Evolutionary conservation across 2,888 invertebrate genomes (phyloP).

Genomic region (Noctua pronuba): DNA sequence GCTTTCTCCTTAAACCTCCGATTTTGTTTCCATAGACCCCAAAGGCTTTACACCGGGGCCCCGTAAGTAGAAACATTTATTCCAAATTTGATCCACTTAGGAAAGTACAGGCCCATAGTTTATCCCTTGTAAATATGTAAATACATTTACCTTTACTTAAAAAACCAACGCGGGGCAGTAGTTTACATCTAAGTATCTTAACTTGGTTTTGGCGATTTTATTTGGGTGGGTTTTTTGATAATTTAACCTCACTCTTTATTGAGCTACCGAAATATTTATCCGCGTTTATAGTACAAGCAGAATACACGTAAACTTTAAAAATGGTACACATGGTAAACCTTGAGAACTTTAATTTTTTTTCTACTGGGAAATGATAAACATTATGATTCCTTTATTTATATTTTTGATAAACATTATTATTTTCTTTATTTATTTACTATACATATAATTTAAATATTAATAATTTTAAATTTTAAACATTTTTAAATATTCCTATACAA

Average conservation of each 20-base stretch:
- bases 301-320: background rate
- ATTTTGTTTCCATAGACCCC: slow-evolving; percentile 56
- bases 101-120: slow-evolving; percentile 64
- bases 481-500: no score
- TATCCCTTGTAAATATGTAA: slow-evolving; percentile 69
- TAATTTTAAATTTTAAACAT: no score
- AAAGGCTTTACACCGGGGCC: slow-evolving; percentile 58
- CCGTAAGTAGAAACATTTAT: slow-evolving; percentile 64
- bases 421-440: no score
- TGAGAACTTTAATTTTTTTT: background rate
- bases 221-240: slow-evolving; percentile 13
- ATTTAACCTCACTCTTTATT: background rate
- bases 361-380: background rate
- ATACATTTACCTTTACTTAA: slow-evolving; percentile 59
- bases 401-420: no score
- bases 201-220: slow-evolving; percentile 19
- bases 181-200: slow-evolving; percentile 50
- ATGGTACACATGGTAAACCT: background rate
- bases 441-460: no score
- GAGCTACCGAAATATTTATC: background rate
- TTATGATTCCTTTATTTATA: no score
- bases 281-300: background rate
- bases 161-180: slow-evolving; percentile 41
- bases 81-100: slow-evolving; percentile 70
- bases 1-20: slow-evolving; percentile 51